These are phyloP conservation scores for Polylopha cassiicola DNA, from an alignment of 2,888 invertebrate species.

Conservation along the genomic window DNA sequence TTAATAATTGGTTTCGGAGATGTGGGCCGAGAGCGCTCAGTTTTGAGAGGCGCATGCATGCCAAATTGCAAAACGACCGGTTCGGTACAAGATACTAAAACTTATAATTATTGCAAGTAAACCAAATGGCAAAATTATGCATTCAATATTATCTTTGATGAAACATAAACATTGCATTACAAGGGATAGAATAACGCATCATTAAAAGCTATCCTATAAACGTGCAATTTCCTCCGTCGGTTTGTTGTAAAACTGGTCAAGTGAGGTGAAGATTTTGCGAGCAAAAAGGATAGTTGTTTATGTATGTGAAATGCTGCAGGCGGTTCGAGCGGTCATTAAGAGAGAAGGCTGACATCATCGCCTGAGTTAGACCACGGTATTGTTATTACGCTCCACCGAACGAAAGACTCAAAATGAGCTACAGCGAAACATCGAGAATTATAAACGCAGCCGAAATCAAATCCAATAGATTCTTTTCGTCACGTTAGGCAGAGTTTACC, in stretches of 20 bases:
- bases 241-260: not conserved
- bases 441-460: conserved; percentile 45
- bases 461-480: conserved; percentile 41
- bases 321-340: conserved; percentile 52
- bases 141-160: conserved; percentile 6
- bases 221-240: conserved; percentile 3
- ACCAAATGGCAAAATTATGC: conserved; percentile 24
- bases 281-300: conserved; percentile 43
- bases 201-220: conserved; percentile 1
- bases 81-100: conserved; percentile 42
- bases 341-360: conserved; percentile 72
- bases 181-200: not conserved
- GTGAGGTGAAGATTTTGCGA: conserved; percentile 2
- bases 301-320: conserved; percentile 57
- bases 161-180: conserved; percentile 1
- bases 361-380: conserved; percentile 54
- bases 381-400: conserved; percentile 57
- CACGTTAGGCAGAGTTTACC: conserved; percentile 41
- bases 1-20: conserved; percentile 57
- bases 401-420: conserved; percentile 61
- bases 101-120: conserved; percentile 47
- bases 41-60: conserved; percentile 51
- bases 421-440: conserved; percentile 56
- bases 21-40: conserved; percentile 38
- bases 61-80: conserved; percentile 60